Conservation (phyloP, 2,797 vertebrate genomes). For the Tarsius wallacei region DNA sequence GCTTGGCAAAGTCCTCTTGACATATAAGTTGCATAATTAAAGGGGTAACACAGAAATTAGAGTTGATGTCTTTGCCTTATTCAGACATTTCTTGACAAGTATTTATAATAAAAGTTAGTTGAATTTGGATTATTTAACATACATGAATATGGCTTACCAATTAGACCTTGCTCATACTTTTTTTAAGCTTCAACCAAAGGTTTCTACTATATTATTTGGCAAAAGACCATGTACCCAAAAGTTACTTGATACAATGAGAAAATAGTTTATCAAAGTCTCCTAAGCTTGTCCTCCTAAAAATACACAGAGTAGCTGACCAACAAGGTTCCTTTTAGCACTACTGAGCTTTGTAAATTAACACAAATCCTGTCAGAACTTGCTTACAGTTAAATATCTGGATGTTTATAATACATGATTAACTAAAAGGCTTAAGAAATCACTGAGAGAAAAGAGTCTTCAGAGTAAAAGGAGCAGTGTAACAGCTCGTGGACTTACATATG, state of each 20-base stretch:
- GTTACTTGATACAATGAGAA: neutral
- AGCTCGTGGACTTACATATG: neutral
- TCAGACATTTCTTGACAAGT: neutral
- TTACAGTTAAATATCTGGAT: neutral
- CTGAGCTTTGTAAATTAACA: slow-evolving; percentile 9
- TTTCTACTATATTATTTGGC: slow-evolving; percentile 37
- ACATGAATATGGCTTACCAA: neutral
- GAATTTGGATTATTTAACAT: neutral
- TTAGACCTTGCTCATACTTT: neutral
- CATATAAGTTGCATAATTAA: neutral
- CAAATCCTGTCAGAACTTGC: neutral
- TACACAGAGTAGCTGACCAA: neutral
- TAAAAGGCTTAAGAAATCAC: slow-evolving; percentile 24
- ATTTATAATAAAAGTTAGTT: slow-evolving; percentile 12
- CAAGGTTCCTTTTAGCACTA: neutral
- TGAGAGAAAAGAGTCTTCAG: neutral
- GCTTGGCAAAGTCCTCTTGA: neutral
- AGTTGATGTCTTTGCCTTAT: neutral
- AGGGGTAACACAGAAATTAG: neutral
- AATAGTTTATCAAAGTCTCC: neutral
- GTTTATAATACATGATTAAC: slow-evolving; percentile 18
- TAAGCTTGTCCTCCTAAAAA: neutral
- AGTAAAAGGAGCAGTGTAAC: neutral
- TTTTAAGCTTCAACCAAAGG: neutral
- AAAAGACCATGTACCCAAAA: slow-evolving; percentile 17